Conservation (phyloP, 2,113 vertebrate species). For the Pyxicephalus adspersus region DNA sequence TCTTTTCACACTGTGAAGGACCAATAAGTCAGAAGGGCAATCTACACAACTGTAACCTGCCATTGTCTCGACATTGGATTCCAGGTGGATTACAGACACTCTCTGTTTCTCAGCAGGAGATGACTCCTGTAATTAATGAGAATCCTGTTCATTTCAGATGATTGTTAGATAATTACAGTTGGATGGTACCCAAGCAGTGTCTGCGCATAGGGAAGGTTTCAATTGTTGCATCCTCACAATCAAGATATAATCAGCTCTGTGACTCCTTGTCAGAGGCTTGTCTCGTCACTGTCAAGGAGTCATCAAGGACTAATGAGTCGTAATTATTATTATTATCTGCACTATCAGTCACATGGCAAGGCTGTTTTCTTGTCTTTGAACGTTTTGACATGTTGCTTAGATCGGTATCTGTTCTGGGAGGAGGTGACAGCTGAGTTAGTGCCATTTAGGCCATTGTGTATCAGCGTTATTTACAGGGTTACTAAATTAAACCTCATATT, state of each 20-base stretch:
- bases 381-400: slow-evolving; percentile 35
- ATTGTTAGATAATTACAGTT: slow-evolving; percentile 54
- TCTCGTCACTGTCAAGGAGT: slow-evolving; percentile 52
- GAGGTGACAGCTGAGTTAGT: slow-evolving; percentile 22
- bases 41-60: neutral
- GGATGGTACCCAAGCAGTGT: slow-evolving; percentile 36
- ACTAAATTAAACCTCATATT: neutral
- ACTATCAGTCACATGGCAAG: slow-evolving; percentile 44
- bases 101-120: slow-evolving; percentile 33
- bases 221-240: slow-evolving; percentile 52
- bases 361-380: slow-evolving; percentile 30
- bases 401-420: slow-evolving; percentile 27
- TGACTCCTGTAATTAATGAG: slow-evolving; percentile 53
- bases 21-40: neutral
- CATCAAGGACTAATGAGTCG: slow-evolving; percentile 54
- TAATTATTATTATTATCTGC: slow-evolving; percentile 56
- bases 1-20: neutral
- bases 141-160: slow-evolving; percentile 51
- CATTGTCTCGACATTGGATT: slow-evolving; percentile 3
- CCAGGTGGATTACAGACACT: slow-evolving; percentile 40
- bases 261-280: slow-evolving; percentile 51
- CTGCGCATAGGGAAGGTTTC: slow-evolving; percentile 36
- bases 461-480: neutral
- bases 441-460: neutral
- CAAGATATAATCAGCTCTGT: slow-evolving; percentile 57